These are phyloP conservation scores for Leuciscus idus DNA, from an alignment of 2,113 vertebrate genomes.

Conservation along the genomic window DNA sequence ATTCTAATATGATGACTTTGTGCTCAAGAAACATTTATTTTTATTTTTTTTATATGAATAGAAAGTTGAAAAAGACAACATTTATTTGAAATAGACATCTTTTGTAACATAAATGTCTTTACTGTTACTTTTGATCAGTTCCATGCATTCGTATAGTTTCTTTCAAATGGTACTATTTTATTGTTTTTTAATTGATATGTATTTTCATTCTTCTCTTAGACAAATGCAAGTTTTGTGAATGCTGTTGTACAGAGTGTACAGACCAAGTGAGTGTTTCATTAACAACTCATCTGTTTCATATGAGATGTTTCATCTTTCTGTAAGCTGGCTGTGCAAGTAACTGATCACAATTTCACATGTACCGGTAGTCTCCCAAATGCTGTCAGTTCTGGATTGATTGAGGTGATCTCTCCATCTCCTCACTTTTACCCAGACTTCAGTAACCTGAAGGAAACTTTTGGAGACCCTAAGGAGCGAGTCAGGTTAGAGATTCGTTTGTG, in stretches of 20 bases:
- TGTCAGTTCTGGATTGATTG: constrained; percentile 78
- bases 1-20: not conserved
- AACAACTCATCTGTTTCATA: not conserved
- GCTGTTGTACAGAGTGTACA: constrained; percentile 74
- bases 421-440: constrained; percentile 79
- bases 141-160: not conserved
- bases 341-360: not conserved
- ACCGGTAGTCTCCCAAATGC: constrained; percentile 81
- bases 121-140: not conserved
- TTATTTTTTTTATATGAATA: not conserved
- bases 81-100: not conserved
- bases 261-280: constrained; percentile 76
- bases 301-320: not conserved
- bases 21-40: not conserved
- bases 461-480: constrained; percentile 78
- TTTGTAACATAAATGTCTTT: not conserved
- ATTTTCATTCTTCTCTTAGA: constrained; percentile 70
- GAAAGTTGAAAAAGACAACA: not conserved
- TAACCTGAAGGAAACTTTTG: constrained; percentile 71
- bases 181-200: not conserved
- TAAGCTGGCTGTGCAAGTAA: not conserved
- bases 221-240: constrained; percentile 74
- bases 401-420: constrained; percentile 81
- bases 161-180: not conserved
- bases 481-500: constrained; percentile 71